These are phyloP conservation scores for Spodoptera litura DNA, from an alignment of 1,140 invertebrate species.

Conservation along the genomic window DNA sequence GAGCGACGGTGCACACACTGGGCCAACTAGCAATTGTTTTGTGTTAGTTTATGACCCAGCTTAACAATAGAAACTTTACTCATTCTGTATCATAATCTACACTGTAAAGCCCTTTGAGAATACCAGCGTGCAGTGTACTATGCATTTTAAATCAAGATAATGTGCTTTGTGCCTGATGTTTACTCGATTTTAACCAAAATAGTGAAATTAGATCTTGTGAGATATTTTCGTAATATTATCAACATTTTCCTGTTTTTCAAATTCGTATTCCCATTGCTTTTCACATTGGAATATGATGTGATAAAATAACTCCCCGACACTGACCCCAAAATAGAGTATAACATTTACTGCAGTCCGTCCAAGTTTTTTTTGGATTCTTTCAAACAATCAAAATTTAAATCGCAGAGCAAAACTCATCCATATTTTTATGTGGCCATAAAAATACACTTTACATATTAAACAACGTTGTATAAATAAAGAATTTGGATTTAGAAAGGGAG, in stretches of 20 bases:
- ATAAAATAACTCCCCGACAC: no score
- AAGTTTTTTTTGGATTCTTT: neutral
- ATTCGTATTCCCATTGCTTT: no score
- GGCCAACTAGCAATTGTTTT: constrained; percentile 50
- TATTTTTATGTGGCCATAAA: neutral
- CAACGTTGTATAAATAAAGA: neutral
- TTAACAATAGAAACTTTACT: constrained; percentile 54
- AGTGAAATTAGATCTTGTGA: neutral
- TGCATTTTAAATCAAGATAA: constrained; percentile 27
- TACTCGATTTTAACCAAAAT: neutral
- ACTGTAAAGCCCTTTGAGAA: constrained; percentile 37
- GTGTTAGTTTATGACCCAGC: constrained; percentile 51
- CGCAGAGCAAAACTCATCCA: neutral
- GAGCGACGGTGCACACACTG: constrained; percentile 37
- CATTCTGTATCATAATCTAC: constrained; percentile 52
- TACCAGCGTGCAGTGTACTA: neutral
- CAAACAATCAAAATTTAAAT: neutral
- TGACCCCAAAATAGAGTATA: no score
- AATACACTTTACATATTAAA: constrained; percentile 32
- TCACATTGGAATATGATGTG: no score
- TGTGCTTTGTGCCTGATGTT: neutral
- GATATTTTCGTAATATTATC: neutral
- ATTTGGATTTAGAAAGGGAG: neutral
- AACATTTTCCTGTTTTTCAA: no score
- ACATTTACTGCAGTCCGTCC: no score